Conservation (phyloP, 2,113 vertebrate genomes). For the Seriola dumerili region DNA sequence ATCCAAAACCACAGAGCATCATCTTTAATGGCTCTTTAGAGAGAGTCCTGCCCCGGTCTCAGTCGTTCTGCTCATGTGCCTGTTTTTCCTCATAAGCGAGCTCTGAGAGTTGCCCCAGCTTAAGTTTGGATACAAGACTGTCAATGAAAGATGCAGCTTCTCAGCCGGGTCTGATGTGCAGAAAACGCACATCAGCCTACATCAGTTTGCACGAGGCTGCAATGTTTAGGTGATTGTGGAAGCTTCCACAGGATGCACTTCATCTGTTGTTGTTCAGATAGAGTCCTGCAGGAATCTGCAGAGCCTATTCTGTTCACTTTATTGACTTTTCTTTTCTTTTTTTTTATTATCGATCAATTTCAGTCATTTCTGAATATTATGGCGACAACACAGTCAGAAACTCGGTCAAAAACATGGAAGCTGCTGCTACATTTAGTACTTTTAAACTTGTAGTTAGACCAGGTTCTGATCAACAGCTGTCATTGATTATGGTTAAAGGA, state of each 20-base stretch:
- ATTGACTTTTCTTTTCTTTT: background rate
- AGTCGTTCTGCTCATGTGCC: background rate
- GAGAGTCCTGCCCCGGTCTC: background rate
- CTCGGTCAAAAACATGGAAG: too few relatives aligned
- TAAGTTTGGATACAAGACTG: background rate
- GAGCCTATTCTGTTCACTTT: background rate
- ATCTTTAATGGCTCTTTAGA: background rate
- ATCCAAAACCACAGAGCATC: background rate
- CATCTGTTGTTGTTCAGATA: background rate
- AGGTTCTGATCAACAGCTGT: too few relatives aligned
- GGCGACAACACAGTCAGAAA: too few relatives aligned
- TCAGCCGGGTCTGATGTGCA: background rate
- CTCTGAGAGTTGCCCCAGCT: background rate
- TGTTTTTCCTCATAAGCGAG: too few relatives aligned
- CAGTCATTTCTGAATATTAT: too few relatives aligned
- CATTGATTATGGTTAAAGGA: too few relatives aligned
- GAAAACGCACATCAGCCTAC: background rate
- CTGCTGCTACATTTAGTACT: too few relatives aligned
- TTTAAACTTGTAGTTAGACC: too few relatives aligned
- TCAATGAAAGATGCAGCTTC: too few relatives aligned
- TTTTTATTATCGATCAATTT: too few relatives aligned
- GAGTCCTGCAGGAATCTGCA: too few relatives aligned
- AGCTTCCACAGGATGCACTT: background rate
- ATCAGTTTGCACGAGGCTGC: too few relatives aligned
- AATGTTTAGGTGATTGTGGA: background rate